Evolutionary conservation across 2,797 vertebrate genomes (phyloP).

Genomic region (Cryptoblepharus egeriae): DNA sequence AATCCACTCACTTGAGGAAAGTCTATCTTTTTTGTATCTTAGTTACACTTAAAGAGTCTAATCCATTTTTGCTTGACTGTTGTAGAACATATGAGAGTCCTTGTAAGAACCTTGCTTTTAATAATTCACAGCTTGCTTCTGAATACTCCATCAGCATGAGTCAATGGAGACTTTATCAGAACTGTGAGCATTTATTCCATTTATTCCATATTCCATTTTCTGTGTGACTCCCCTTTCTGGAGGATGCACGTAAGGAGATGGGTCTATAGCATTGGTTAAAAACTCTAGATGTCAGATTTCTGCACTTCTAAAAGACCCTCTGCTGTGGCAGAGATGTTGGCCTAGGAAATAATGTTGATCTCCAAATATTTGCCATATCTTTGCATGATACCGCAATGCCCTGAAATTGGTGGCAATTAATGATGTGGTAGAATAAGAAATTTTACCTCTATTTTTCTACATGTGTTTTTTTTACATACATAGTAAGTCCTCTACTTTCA

Average conservation of each 20-base stretch:
- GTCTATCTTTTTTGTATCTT: background rate
- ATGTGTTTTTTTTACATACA: too few species aligned
- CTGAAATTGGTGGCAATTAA: background rate
- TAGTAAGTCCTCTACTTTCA: too few species aligned
- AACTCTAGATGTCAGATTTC: background rate
- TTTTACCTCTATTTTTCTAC: background rate
- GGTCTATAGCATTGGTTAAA: background rate
- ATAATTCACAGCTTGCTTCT: slow-evolving; percentile 23
- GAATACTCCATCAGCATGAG: slow-evolving; percentile 12
- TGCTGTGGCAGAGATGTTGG: background rate
- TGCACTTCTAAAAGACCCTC: background rate
- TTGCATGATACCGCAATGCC: background rate
- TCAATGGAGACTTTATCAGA: slow-evolving; percentile 8
- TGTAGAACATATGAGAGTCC: too few species aligned
- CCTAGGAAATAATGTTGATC: background rate
- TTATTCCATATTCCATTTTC: background rate
- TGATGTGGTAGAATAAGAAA: background rate
- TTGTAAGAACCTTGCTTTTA: slow-evolving; percentile 17
- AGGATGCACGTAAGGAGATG: background rate
- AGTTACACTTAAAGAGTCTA: slow-evolving; percentile 11
- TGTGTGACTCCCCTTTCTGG: background rate
- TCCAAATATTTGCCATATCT: too few species aligned
- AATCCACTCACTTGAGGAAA: background rate
- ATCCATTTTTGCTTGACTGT: background rate
- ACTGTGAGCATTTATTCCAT: background rate